Percentiles rank a stretch among this genome's conserved stretches.
Conservation (phyloP, 2,113 vertebrate species). For the Alectura lathami region DNA sequence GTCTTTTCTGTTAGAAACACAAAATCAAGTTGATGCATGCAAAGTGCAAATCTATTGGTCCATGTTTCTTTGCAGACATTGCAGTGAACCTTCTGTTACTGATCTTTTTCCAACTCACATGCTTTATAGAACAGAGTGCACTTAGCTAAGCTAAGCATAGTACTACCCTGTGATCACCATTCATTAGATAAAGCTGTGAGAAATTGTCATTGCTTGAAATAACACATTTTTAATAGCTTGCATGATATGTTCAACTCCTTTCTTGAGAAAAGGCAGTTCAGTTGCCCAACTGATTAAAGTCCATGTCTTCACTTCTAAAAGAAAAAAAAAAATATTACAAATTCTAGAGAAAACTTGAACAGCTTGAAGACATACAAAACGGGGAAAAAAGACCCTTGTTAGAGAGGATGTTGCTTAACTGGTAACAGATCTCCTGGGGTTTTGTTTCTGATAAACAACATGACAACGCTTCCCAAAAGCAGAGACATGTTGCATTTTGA, state of each 20-base stretch:
- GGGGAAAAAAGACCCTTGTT: background rate
- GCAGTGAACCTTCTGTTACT: background rate
- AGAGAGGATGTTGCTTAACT: background rate
- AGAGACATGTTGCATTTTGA: background rate
- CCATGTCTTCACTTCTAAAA: background rate
- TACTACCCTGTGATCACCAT: background rate
- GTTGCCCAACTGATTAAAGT: background rate
- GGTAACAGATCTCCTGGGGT: background rate
- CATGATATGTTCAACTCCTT: background rate
- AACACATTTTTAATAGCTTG: slow-evolving; percentile 1
- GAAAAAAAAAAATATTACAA: background rate
- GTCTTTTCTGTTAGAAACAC: background rate
- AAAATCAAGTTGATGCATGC: background rate
- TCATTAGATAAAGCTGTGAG: slow-evolving; percentile 21
- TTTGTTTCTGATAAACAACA: slow-evolving; percentile 17
- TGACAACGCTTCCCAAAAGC: background rate
- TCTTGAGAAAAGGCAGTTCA: background rate
- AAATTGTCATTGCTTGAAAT: slow-evolving; percentile 14
- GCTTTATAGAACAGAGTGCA: background rate
- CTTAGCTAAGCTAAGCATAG: too few relatives aligned
- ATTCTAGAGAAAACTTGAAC: background rate
- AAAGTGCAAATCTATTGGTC: background rate
- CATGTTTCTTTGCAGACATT: background rate
- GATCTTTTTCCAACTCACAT: background rate
- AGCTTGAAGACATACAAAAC: background rate